Evolutionary conservation across 2,888 invertebrate species (phyloP), one percentile per base, ranked within the genome.

Genomic region (Lasioglossum figueresi): DNA sequence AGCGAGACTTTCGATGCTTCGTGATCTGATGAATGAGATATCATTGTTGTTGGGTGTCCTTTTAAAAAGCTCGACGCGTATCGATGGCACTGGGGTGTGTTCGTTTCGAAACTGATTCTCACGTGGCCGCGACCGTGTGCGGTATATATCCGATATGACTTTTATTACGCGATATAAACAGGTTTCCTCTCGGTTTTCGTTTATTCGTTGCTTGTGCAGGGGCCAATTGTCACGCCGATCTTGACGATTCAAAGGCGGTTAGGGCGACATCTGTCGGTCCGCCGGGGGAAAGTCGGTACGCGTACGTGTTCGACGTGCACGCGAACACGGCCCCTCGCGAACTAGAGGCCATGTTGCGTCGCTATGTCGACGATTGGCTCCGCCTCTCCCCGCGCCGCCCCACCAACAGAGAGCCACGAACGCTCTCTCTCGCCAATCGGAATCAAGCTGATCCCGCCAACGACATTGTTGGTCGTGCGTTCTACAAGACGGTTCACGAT

Each of bases 331-430:
- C 88, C 92, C 90, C 91, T 91, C 89, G 91, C 91, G 88, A 92
- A 93, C 93, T 93, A 92, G 91, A 79, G 88, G 93, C 92, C 93
- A 93, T 93, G 89, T 93, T 93, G 92, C 87, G 82, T 84, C 88
- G 84, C 88, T 87, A 80, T 84, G 84, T 83, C 89, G 89, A 87
- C 88, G 88, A 87, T 88, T 83, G 90, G 86, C 90, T 86, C 88
- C 91, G 89, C 91, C 92, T 84, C 84, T 82, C 85, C 81, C 86
- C 79, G 79, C 80, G 52, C 0, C 78, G 40, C 83, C 88, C 80
- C 83, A 75, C 81, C 83, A 79, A 81, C 88, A 23, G 52, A 6
- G 40, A 82, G 56, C 76, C 63, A 27, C 40, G 82, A 68, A 73
- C 79, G 78, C 40, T 83, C 75, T 70, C 78, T 76, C 85, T 59